These are phyloP conservation scores for Sesia bembeciformis DNA, from an alignment of 2,888 invertebrate genomes.

Conservation along the genomic window DNA sequence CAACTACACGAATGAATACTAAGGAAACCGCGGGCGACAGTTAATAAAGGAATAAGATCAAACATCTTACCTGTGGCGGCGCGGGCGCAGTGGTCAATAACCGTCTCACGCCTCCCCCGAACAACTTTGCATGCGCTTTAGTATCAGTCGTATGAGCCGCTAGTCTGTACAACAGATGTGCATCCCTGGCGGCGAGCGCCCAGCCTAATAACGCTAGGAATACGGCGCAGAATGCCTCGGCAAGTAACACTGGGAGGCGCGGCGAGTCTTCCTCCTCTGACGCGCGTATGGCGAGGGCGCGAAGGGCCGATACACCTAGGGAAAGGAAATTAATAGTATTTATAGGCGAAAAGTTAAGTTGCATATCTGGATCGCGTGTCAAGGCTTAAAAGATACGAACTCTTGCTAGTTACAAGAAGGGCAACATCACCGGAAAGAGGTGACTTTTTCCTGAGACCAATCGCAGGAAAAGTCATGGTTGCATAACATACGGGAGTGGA, in stretches of 20 bases:
- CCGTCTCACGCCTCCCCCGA: conserved; percentile 93
- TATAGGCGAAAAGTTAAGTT: too few relatives aligned
- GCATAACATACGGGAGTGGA: too few relatives aligned
- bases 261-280: conserved; percentile 96
- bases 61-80: conserved; percentile 37
- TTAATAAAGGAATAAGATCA: neutral
- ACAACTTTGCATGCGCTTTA: conserved; percentile 86
- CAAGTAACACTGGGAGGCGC: conserved; percentile 90
- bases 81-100: conserved; percentile 85
- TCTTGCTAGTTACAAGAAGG: too few relatives aligned
- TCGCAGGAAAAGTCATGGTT: too few relatives aligned
- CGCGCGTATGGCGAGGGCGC: conserved; percentile 92
- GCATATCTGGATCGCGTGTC: too few relatives aligned
- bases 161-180: conserved; percentile 91
- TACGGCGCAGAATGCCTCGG: conserved; percentile 95
- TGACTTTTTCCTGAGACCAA: too few relatives aligned
- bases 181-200: conserved; percentile 93
- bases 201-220: conserved; percentile 94
- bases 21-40: too few relatives aligned
- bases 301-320: conserved; percentile 88
- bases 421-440: too few relatives aligned
- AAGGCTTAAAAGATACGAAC: too few relatives aligned
- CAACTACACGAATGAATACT: too few relatives aligned
- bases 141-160: conserved; percentile 87
- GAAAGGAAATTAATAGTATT: too few relatives aligned